Base-by-base conservation (phyloP, 2,888 invertebrate genomes). In the Deladenus siricidicola region DNA sequence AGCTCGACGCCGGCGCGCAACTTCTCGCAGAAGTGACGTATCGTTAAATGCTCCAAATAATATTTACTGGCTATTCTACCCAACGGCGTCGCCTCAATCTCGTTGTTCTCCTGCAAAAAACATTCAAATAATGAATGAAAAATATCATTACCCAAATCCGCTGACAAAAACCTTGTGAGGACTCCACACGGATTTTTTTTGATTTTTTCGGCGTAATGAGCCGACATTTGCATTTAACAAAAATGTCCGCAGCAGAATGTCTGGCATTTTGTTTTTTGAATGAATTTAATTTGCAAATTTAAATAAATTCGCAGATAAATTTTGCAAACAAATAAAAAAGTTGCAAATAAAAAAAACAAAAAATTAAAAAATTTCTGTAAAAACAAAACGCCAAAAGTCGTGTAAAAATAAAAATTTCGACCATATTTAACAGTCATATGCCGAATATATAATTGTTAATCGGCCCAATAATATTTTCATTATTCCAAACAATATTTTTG, bases 41-140 rank as follows among this genome's bases (percentile, higher is more conserved):
- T 87, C 0, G 93, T 94, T 72, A 86, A 86, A 81, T 96, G 88
- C 0, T 89, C 89, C 28, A 99, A 82, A 80, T 99, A 99, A 83
- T 98, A 99, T 80, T 88, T 96, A 0, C 96, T 94, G 0, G 93
- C 87, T 62, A 99, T 89, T 60, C 89, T 85, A 0, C 96, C 98
- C 83, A 89, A 86, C 73, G 90, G 87, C 0, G 89, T 89, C 6
- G 83, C 80, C 75, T 81, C 76, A 80, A 84, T 79, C 73, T 81
- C 83, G 56, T 84, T 83, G 57, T 84, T 81, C 78, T 87, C 86
- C 86, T 87, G 26, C 19, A 24, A 17, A 53, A 34, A 17, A 34
- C 14, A 14, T 43, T 8, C n/a, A 29, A 21, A n/a, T n/a, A n/a
- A n/a, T n/a, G n/a, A n/a, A n/a, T n/a, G n/a, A n/a, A n/a, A n/a